Evolutionary conservation across 2,888 invertebrate genomes (phyloP).

Genomic region (Cheilosia soror): DNA sequence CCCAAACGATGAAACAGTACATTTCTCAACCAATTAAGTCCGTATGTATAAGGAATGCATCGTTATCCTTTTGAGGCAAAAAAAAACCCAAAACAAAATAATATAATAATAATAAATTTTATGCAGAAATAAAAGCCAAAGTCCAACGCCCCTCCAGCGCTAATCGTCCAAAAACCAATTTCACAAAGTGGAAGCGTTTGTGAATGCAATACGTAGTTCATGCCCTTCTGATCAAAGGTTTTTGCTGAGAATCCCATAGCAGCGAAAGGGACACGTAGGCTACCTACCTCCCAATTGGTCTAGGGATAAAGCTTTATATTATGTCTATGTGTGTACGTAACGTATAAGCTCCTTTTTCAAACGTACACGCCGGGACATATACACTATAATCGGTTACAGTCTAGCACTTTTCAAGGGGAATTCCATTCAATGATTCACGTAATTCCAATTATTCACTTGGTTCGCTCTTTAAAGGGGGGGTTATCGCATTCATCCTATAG

Average conservation of each 20-base stretch:
- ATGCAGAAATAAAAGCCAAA: slow-evolving; percentile 17
- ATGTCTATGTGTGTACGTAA: background rate
- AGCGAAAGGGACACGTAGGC: slow-evolving; percentile 16
- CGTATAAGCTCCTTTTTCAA: slow-evolving; percentile 33
- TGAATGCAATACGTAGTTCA: slow-evolving; percentile 56
- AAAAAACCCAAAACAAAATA: background rate
- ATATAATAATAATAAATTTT: slow-evolving; percentile 4
- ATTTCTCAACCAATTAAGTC: slow-evolving; percentile 36
- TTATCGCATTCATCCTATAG: slow-evolving; percentile 24
- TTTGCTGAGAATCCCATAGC: slow-evolving; percentile 28
- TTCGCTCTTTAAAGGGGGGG: slow-evolving; percentile 32
- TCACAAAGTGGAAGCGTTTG: slow-evolving; percentile 52
- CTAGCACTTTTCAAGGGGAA: slow-evolving; percentile 70
- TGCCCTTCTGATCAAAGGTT: slow-evolving; percentile 75
- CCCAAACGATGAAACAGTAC: slow-evolving; percentile 17
- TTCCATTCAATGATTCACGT: slow-evolving; percentile 68
- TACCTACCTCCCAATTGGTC: background rate
- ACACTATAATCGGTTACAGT: slow-evolving; percentile 71
- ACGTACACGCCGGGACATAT: slow-evolving; percentile 24
- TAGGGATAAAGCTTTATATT: slow-evolving; percentile 22
- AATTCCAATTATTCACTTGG: slow-evolving; percentile 60
- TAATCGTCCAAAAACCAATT: slow-evolving; percentile 64
- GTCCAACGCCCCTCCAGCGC: slow-evolving; percentile 30
- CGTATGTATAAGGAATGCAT: background rate
- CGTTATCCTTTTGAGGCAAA: slow-evolving; percentile 1